Base-by-base conservation (phyloP, 2,113 vertebrate species). In the Centropus bengalensis region DNA sequence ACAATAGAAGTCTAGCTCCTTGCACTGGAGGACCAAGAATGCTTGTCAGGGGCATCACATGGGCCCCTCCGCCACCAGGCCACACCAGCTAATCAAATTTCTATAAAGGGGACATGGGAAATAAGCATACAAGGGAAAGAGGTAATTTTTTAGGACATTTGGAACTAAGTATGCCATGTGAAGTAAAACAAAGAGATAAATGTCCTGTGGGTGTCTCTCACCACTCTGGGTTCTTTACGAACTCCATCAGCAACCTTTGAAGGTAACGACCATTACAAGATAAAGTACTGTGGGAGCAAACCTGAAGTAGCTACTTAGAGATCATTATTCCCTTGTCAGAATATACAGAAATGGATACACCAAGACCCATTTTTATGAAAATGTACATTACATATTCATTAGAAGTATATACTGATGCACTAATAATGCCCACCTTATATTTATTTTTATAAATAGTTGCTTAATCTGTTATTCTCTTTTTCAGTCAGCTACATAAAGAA, bases 401-500 rank as follows among this genome's bases (percentile, higher is more conserved):
- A 82, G 75, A 97, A 96, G 88, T 92, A 91, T 82, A 95, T 67
- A 67, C 40, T 22, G 19, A 78, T 73, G 54, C 91, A 75, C 66
- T 78, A 78, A 67, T 86, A 92, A 95, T 45, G n/a, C 44, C 55
- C 66, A 42, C 83, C 83, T 27, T 73, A 94, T 86, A 86, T 27
- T 63, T 84, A 93, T 83, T 83, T 71, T 28, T 59, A 89, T 55
- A 88, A 89, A 91, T 28, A 68, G 54, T 62, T 88, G 30, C 73
- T 91, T 83, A 68, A 73, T 73, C 26, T 80, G 27, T 76, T n/a
- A 67, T 81, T 91, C 81, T 36, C 2, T 92, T 95, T 96, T 96
- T 96, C 62, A 92, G 63, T 90, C 78, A 30, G 66, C 66, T 97
- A 96, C 62, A 88, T 89, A 71, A 94, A 95, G 91, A 94, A 92